phyloP scores from a whole-genome alignment of 2,797 vertebrate genomes.

The Allobates femoralis region DNA sequence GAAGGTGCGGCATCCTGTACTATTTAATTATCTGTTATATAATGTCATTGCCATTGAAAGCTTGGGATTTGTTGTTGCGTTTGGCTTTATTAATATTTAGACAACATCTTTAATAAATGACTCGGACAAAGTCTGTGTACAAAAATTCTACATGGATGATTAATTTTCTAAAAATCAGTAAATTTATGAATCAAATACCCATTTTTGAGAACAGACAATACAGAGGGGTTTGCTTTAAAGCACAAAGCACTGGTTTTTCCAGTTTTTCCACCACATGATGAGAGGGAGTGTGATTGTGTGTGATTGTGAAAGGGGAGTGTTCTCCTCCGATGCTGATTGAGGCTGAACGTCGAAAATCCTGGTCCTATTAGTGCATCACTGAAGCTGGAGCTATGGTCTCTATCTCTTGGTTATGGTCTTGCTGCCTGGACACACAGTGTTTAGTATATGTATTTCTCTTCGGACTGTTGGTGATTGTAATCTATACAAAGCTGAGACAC shows the following conservation, averaged over 20 bases:
- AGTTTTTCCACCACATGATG: not conserved
- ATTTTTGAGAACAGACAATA: not conserved
- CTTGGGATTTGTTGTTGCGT: too few relatives aligned
- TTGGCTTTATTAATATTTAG: too few relatives aligned
- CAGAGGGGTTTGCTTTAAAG: not conserved
- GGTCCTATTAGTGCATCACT: not conserved
- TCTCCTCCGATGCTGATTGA: not conserved
- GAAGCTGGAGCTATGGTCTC: not conserved
- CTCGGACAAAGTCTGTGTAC: too few relatives aligned
- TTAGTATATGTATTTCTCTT: not conserved
- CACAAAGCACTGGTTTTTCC: not conserved
- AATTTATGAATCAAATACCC: too few relatives aligned
- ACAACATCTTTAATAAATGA: too few relatives aligned
- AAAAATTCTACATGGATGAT: too few relatives aligned
- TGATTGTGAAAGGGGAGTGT: not conserved
- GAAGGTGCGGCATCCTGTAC: too few relatives aligned
- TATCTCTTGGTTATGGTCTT: not conserved
- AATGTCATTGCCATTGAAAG: too few relatives aligned
- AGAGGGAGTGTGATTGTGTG: not conserved
- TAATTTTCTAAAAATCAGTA: too few relatives aligned
- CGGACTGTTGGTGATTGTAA: not conserved
- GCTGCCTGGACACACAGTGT: not conserved
- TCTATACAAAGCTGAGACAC: not conserved
- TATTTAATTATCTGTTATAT: too few relatives aligned
- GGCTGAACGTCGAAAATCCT: constrained; percentile 5